Base-by-base conservation (phyloP, 1,140 invertebrate genomes). In the Batillaria attramentaria region DNA sequence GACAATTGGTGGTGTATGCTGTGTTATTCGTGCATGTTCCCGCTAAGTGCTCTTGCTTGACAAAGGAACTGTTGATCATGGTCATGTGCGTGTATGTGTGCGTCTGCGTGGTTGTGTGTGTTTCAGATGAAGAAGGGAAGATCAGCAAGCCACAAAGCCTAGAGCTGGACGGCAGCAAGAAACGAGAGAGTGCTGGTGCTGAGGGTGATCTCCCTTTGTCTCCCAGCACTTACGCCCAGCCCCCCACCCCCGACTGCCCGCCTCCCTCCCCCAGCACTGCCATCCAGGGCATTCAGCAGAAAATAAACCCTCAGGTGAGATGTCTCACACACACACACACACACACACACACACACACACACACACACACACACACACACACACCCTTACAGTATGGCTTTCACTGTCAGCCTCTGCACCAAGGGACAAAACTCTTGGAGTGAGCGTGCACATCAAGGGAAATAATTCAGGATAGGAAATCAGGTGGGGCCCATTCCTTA, bases 211-310 rank as follows among this genome's bases (percentile, higher is more conserved):
- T 86, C n/a, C 93, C 94, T 1, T 91, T 93, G 70, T 97, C 95
- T 82, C 97, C 97, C 2, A 96, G 96, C 6, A 95, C 97, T 87
- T 97, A 97, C 86, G 93, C 94, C 69, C 96, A 98, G 91, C 97
- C 96, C 5, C 96, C 97, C 0, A 98, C 97, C 4, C 97, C 97
- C 0, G 97, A 98, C 86, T 96, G 97, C 92, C 96, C 97, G 5
- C 97, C 97, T 8, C 97, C 97, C 0, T 96, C 96, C n/a, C 96
- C 97, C 8, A 93, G 94, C 82, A 95, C 97, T 84, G 97, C 97
- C 0, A 95, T 97, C 90, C 94, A 94, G 86, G 95, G 95, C 83
- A 98, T 98, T 84, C 95, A 97, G 86, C 95, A 97, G 87, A 93
- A 96, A 89, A 98, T 98, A 83, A 93, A 96, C 85, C 96, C 96